Evolutionary conservation across 2,797 vertebrate genomes (phyloP), one percentile per base, ranked within the genome.

Genomic region (Phataginus tetradactyla): DNA sequence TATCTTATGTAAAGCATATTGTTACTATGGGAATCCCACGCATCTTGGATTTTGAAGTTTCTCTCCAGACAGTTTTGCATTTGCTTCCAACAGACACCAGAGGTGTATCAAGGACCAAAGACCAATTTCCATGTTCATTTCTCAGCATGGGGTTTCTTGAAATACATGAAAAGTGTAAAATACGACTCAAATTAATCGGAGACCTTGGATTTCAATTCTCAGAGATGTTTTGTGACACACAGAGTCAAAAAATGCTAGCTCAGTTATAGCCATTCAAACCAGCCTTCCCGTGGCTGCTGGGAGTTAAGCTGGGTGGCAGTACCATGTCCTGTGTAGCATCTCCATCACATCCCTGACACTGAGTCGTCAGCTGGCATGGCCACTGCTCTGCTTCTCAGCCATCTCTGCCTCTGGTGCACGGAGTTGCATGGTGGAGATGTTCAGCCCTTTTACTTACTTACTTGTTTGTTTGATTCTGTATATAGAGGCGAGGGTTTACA

Each of bases 401-500:
- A 3, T 17, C 13, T 71, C 71, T 21, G 20, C 7, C 63, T 69
- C 64, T 90, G 42, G 14, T 13, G 5, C 17, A 7, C 8, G 32
- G 20, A 10, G 2, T 20, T 85, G 45, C 11, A 18, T 5, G 49
- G 9, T 49, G 42, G 2, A 55, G 45, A 69, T 3, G 0, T 13
- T 74, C 7, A 79, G 32, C 2, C 21, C 37, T 79, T 63, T 12
- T 71, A 15, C 20, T 51, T 39, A n/a, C 34, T 45, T 78, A 68
- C 57, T 61, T 51, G 64, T 59, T 83, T 53, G 59, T 91, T 83
- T 92, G 57, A 63, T 92, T 39, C 78, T 14, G 2, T 90, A 49
- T 63, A 39, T 23, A 51, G 32, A 34, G 10, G 14, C 49, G 21
- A 74, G 72, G 53, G 1, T 81, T 64, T 57, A 21, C 49, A 92